A percentile compares a stretch with the other conserved stretches of the same genome.
phyloP scores from a whole-genome alignment of 2,797 vertebrate genomes.

The Gallinago solitaria region DNA sequence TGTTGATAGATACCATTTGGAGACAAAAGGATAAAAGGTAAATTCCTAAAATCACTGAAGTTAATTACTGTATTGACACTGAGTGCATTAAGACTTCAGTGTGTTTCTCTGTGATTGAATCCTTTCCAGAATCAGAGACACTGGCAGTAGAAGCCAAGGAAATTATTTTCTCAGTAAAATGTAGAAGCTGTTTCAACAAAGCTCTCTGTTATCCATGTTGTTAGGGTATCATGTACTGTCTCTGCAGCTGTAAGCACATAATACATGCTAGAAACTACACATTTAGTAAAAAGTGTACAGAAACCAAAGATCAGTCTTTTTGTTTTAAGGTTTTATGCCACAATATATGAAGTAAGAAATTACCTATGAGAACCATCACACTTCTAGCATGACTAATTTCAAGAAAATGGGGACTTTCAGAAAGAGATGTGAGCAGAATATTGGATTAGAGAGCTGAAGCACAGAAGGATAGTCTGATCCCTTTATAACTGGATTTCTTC shows the following conservation, averaged over 20 bases:
- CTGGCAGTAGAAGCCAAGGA: background rate
- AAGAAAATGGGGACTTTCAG: background rate
- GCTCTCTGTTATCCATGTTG: background rate
- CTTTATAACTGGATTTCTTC: background rate
- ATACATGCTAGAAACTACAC: background rate
- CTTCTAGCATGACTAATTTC: rapidly evolving
- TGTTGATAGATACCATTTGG: background rate
- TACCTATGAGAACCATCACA: background rate
- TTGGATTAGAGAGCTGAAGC: background rate
- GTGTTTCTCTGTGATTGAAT: background rate
- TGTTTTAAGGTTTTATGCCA: background rate
- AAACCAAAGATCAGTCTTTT: background rate
- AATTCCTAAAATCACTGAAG: background rate
- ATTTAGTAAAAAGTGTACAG: background rate
- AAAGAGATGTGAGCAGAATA: background rate
- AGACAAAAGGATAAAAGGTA: background rate
- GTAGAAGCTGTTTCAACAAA: background rate
- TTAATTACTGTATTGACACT: background rate
- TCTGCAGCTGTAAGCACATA: background rate
- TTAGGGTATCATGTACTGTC: background rate
- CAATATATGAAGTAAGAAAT: background rate
- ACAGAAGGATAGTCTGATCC: background rate
- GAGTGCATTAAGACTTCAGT: background rate
- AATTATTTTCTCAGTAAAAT: background rate
- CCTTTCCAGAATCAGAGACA: background rate